Evolutionary conservation across 2,888 invertebrate genomes (phyloP).

Genomic region (Diadegma fenestrale): DNA sequence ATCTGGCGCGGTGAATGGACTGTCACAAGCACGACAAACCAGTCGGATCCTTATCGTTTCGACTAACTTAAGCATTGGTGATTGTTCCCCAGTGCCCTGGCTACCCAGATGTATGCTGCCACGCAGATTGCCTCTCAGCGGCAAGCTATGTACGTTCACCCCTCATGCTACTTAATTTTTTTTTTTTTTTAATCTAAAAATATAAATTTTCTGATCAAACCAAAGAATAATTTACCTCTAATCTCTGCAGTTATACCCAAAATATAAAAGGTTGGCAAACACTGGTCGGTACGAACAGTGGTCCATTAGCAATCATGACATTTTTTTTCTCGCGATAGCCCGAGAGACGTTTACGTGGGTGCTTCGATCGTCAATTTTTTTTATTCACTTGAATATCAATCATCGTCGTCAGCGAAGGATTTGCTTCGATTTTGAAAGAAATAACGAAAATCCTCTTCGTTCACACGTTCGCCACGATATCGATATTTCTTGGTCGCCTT

Average conservation of each 20-base stretch:
- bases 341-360: slow-evolving; percentile 26
- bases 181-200: slow-evolving; percentile 70
- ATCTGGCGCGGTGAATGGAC: slow-evolving; percentile 59
- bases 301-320: background rate
- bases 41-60: slow-evolving; percentile 79
- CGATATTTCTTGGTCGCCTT: slow-evolving; percentile 42
- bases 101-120: slow-evolving; percentile 97
- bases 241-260: slow-evolving; percentile 83
- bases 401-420: background rate
- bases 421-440: slow-evolving; percentile 13
- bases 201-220: slow-evolving; percentile 38
- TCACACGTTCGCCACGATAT: slow-evolving; percentile 37
- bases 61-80: slow-evolving; percentile 85
- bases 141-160: slow-evolving; percentile 95
- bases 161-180: slow-evolving; percentile 83
- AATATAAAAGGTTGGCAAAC: slow-evolving; percentile 23
- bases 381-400: slow-evolving; percentile 35
- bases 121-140: slow-evolving; percentile 96
- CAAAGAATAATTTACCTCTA: slow-evolving; percentile 76
- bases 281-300: slow-evolving; percentile 24
- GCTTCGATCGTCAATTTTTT: slow-evolving; percentile 37
- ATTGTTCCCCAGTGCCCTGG: slow-evolving; percentile 95
- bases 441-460: slow-evolving; percentile 44
- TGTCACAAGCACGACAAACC: slow-evolving; percentile 61
- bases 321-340: slow-evolving; percentile 40